Evolutionary conservation across 2,797 vertebrate genomes (phyloP).

Genomic region (Macroramphosus scolopax): DNA sequence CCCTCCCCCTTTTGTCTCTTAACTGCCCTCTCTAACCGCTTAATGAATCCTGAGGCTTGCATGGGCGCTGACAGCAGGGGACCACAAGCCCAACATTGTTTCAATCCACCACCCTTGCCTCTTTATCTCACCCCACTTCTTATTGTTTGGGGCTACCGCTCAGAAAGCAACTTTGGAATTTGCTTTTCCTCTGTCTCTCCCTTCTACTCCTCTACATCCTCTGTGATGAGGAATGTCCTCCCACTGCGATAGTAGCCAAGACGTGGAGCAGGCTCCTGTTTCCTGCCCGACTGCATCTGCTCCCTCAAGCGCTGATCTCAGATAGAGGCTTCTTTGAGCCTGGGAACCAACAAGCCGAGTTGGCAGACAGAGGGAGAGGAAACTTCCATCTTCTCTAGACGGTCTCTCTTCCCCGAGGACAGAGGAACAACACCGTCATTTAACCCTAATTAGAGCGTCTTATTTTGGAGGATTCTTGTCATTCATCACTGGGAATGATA

Average conservation of each 20-base stretch:
- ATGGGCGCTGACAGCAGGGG: constrained; percentile 37
- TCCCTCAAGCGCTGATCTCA: constrained; percentile 69
- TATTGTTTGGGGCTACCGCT: constrained; percentile 54
- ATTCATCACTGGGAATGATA: constrained; percentile 29
- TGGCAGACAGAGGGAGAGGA: constrained; percentile 41
- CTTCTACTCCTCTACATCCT: constrained; percentile 50
- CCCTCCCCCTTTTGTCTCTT: constrained; percentile 2
- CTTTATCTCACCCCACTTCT: constrained; percentile 22
- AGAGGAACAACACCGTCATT: constrained; percentile 41
- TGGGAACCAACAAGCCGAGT: constrained; percentile 62
- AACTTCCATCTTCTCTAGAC: constrained; percentile 36
- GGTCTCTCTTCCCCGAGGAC: constrained; percentile 24
- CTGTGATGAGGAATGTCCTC: constrained; percentile 74
- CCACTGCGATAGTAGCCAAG: constrained; percentile 67
- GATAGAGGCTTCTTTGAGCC: constrained; percentile 63
- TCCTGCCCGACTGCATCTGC: constrained; percentile 69
- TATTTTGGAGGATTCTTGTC: constrained; percentile 26
- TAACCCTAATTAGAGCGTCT: constrained; percentile 42
- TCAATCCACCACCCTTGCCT: constrained; percentile 18
- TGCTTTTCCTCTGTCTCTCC: constrained; percentile 27
- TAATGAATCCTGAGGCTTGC: constrained; percentile 56
- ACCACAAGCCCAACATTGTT: constrained; percentile 44
- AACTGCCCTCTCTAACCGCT: constrained; percentile 44
- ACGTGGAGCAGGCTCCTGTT: constrained; percentile 65
- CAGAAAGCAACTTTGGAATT: constrained; percentile 65